Base-by-base conservation (phyloP, 2,113 vertebrate genomes). In the Arenaria interpres region DNA sequence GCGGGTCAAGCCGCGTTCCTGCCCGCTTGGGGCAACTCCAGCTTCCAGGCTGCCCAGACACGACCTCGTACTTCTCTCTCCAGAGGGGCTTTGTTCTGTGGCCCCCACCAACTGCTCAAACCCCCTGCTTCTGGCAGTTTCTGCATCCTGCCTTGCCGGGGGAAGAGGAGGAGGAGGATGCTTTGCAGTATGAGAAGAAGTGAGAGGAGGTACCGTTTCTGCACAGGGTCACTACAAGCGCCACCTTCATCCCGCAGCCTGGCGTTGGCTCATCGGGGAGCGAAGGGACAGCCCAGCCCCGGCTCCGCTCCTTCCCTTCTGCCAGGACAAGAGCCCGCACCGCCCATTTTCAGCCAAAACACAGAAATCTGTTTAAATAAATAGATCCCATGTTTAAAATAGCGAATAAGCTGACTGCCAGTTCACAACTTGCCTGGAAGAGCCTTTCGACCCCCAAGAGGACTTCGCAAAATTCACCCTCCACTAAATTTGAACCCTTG, bases 351-450 rank as follows among this genome's bases (percentile, higher is more conserved):
- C 91, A 56, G 69, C 90, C 76, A 71, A 88, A 96, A 91, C 18
- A 81, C 74, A 75, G 66, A 62, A 69, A 87, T 63, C 71, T 21
- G 12, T 50, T 10, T 5, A 17, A 68, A 82, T 59, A 88, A 96
- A 83, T 28, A 96, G 74, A 92, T 33, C 84, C 68, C 21, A 30
- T n/a, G 90, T 80, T 91, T 62, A 88, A 95, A 95, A 73, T 11
- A 75, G 78, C 35, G 30, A 60, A 32, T 21, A 53, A 9, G 10
- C 9, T 20, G 84, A 73, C 88, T 54, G 84, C 89, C 84, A 69
- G 89, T 28, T 91, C 93, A 62, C 57, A 62, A 43, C 82, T 57
- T 45, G 62, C 54, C 88, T 33, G 35, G 60, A 57, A 77, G 74
- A 92, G 59, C 66, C 46, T n/a, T 63, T 48, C n/a, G 21, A 28